Evolutionary conservation across 2,113 vertebrate genomes (phyloP).

Genomic region (human): DNA sequence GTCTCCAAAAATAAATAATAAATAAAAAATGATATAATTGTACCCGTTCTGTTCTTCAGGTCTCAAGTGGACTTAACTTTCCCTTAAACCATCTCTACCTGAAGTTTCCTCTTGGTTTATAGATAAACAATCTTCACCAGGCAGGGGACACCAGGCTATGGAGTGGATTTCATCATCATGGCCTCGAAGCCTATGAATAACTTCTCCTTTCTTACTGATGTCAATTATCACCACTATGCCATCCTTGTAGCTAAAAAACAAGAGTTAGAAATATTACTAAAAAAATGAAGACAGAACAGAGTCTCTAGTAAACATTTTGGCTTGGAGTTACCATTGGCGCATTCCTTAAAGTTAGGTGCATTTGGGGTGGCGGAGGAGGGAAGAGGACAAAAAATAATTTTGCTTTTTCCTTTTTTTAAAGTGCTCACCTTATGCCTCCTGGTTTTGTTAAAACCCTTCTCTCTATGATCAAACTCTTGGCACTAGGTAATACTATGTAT

Average conservation of each 20-base stretch:
- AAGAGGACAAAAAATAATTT: background rate
- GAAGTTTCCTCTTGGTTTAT: slow-evolving; percentile 84
- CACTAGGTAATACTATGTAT: background rate
- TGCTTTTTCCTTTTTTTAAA: background rate
- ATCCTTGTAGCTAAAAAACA: slow-evolving; percentile 93
- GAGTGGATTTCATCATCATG: slow-evolving; percentile 97
- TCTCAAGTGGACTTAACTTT: background rate
- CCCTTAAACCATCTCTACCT: slow-evolving; percentile 77
- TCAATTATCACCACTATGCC: slow-evolving; percentile 95
- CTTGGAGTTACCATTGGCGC: background rate
- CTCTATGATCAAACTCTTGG: background rate
- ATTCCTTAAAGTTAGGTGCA: background rate
- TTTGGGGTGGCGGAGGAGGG: background rate
- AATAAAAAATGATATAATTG: background rate
- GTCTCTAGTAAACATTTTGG: background rate
- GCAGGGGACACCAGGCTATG: slow-evolving; percentile 91
- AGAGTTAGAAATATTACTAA: slow-evolving; percentile 10
- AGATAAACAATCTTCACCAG: slow-evolving; percentile 82
- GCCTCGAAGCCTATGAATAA: slow-evolving; percentile 92
- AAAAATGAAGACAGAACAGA: background rate
- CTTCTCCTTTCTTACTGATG: slow-evolving; percentile 93
- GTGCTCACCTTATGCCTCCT: background rate
- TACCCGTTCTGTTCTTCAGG: background rate
- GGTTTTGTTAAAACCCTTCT: background rate
- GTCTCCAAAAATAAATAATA: too few relatives aligned